Percentiles rank a stretch among this genome's conserved stretches.
These are phyloP conservation scores for Pomacea canaliculata DNA, from an alignment of 2,888 invertebrate genomes.

Conservation along the genomic window DNA sequence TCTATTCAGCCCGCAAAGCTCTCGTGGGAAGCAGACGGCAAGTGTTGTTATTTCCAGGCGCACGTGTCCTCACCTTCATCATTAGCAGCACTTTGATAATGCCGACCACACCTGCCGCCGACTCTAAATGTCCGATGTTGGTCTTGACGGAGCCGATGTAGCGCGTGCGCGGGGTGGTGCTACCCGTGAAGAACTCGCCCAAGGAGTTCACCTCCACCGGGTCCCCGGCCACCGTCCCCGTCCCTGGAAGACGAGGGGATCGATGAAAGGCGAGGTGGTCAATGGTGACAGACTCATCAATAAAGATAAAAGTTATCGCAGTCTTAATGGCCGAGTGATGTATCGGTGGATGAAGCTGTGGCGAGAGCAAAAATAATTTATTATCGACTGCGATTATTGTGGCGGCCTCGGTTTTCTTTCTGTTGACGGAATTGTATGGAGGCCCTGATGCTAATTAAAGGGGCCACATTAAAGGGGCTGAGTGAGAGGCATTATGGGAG, in stretches of 20 bases:
- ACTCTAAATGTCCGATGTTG: constrained; percentile 56
- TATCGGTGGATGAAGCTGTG: too few species aligned
- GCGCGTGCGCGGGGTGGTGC: constrained; percentile 2
- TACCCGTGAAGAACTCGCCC: constrained; percentile 34
- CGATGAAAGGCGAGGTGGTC: background rate
- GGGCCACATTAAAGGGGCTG: too few species aligned
- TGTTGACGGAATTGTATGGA: too few species aligned
- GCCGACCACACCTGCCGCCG: constrained; percentile 52
- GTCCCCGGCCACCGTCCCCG: constrained; percentile 50
- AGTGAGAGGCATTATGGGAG: too few species aligned
- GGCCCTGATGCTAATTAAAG: too few species aligned
- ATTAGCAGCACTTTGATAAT: constrained; percentile 53
- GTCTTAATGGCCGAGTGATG: background rate
- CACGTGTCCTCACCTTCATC: constrained; percentile 21
- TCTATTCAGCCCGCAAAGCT: too few species aligned
- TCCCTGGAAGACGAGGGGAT: constrained; percentile 33
- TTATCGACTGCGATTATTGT: too few species aligned
- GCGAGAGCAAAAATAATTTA: too few species aligned
- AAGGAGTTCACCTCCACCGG: constrained; percentile 44
- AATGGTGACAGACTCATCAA: background rate
- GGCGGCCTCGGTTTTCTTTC: too few species aligned
- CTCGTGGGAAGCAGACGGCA: too few species aligned
- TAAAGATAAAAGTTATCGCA: background rate
- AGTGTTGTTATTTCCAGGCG: too few species aligned
- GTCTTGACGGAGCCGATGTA: constrained; percentile 54